phyloP scores from a whole-genome alignment of 1,140 invertebrate genomes.

The Teleogryllus occipitalis region DNA sequence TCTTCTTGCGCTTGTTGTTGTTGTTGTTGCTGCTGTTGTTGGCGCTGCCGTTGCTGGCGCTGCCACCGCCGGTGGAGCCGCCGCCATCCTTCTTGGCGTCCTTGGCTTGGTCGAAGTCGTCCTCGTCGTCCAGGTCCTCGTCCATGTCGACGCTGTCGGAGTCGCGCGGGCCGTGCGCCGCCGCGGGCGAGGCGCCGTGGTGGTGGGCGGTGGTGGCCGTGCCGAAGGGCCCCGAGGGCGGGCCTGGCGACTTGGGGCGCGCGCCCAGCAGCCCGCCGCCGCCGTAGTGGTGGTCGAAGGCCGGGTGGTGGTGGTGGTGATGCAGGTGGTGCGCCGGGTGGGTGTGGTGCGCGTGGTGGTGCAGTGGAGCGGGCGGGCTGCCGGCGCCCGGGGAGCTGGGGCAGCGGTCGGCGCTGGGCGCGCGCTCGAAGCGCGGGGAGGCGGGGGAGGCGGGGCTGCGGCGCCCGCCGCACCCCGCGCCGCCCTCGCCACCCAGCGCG shows the following conservation, averaged over 20 bases:
- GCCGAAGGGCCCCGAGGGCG: neutral
- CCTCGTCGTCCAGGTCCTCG: constrained; percentile 54
- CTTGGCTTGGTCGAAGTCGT: constrained; percentile 39
- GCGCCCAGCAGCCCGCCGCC: neutral
- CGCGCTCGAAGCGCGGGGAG: constrained; percentile 21
- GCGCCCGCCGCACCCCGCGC: neutral
- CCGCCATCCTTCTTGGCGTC: constrained; percentile 32
- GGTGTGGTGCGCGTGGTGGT: constrained; percentile 34
- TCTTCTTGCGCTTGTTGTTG: constrained; percentile 86
- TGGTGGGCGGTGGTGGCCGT: constrained; percentile 20
- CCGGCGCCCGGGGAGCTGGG: constrained; percentile 26
- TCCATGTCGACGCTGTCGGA: constrained; percentile 49
- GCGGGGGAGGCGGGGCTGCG: constrained; percentile 9
- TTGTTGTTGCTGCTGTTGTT: constrained; percentile 33
- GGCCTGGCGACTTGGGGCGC: neutral
- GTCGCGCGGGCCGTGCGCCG: constrained; percentile 34
- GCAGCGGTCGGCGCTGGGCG: constrained; percentile 14
- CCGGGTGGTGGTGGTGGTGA: constrained; percentile 33
- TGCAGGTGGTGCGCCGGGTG: constrained; percentile 35
- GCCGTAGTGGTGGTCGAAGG: constrained; percentile 27
- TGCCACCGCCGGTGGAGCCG: constrained; percentile 41
- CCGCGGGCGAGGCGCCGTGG: constrained; percentile 3
- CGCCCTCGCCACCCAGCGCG: neutral
- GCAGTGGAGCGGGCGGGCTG: constrained; percentile 37
- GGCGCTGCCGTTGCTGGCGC: constrained; percentile 33